These are phyloP conservation scores for Theonella swinhoei DNA, from an alignment of 37 sponge, comb jelly and placozoan genomes.

Conservation along the genomic window DNA sequence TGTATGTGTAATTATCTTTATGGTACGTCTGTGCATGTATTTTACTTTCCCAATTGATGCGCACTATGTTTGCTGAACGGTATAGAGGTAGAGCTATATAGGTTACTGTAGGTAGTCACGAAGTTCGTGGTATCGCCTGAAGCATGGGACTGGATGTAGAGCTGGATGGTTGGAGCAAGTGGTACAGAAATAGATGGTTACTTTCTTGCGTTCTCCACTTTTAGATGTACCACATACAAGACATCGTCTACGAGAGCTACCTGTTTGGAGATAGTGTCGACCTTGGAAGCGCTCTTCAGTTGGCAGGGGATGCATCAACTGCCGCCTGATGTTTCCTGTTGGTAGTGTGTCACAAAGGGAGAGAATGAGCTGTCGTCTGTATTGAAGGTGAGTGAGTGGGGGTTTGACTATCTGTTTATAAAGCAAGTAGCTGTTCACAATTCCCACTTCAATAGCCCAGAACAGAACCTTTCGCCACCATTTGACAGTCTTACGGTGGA, in stretches of 20 bases:
- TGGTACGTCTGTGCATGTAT: no score
- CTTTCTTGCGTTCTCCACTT: not conserved
- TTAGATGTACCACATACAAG: not conserved
- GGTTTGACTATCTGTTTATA: not conserved
- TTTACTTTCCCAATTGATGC: no score
- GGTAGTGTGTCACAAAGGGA: not conserved
- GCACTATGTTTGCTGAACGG: no score
- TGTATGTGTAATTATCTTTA: no score
- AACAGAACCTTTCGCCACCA: slow-evolving; percentile 27
- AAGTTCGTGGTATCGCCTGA: not conserved
- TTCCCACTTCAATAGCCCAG: slow-evolving; percentile 1
- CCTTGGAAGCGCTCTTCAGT: slow-evolving; percentile 6
- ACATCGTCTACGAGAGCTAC: not conserved
- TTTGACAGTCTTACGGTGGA: not conserved
- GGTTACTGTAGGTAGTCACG: no score
- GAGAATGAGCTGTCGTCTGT: not conserved
- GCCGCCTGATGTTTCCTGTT: no score
- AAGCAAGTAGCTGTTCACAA: not conserved
- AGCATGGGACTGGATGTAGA: not conserved
- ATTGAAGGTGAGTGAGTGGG: not conserved
- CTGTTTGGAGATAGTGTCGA: not conserved
- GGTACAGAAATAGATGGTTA: not conserved
- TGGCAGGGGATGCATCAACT: no score
- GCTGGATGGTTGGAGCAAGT: not conserved
- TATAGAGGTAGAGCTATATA: no score